These are phyloP conservation scores for Ageneiosus marmoratus DNA, from an alignment of 2,113 vertebrate species.

Conservation along the genomic window DNA sequence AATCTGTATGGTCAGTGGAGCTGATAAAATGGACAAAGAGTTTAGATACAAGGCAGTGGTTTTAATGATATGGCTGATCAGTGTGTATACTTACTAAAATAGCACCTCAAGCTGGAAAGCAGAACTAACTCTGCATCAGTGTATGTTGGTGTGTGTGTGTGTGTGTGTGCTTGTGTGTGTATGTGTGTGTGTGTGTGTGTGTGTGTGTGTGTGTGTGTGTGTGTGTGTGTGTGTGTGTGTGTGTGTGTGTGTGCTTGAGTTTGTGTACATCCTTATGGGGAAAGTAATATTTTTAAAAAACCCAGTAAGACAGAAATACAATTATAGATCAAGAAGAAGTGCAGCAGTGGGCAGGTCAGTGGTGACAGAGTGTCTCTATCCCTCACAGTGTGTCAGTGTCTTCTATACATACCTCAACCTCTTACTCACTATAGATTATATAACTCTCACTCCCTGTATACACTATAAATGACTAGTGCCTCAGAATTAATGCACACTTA, in stretches of 20 bases:
- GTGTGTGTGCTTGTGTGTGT: no score
- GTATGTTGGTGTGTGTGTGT: no score
- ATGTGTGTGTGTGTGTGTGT: no score
- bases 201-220: no score
- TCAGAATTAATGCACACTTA: neutral
- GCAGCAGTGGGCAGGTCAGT: slow-evolving; percentile 11
- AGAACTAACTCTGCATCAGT: no score
- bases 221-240: slow-evolving; percentile 27
- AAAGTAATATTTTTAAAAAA: neutral
- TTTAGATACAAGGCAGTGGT: no score
- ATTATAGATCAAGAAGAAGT: neutral
- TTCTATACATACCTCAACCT: slow-evolving; percentile 23
- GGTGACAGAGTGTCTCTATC: slow-evolving; percentile 50
- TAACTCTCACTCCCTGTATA: neutral
- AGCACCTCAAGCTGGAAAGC: no score
- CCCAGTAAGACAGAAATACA: neutral
- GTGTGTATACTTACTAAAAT: no score
- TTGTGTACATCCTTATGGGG: neutral
- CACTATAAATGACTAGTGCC: neutral
- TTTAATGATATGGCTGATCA: no score
- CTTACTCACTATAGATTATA: neutral
- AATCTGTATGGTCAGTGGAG: no score
- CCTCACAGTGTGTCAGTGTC: slow-evolving; percentile 26
- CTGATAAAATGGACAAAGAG: no score
- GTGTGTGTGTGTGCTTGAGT: neutral